These are phyloP conservation scores for Galagoides demidoff DNA, from an alignment of 2,797 vertebrate genomes.

Conservation along the genomic window DNA sequence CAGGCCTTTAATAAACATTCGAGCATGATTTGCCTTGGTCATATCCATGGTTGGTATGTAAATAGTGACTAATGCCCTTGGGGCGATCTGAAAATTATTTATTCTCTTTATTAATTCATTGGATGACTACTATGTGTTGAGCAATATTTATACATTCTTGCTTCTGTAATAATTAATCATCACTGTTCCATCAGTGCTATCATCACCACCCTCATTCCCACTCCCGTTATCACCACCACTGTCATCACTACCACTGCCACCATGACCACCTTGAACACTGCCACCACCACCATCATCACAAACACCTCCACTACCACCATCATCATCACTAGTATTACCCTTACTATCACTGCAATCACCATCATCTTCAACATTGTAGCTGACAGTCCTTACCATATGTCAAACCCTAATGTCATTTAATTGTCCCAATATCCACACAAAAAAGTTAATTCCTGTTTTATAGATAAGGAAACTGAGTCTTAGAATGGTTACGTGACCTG, in stretches of 20 bases:
- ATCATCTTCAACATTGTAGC: background rate
- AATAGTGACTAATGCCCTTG: background rate
- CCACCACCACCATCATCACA: too few species aligned
- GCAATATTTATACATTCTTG: background rate
- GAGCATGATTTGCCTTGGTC: background rate
- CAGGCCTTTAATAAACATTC: background rate
- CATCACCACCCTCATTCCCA: background rate
- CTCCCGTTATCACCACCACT: background rate
- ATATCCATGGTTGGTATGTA: background rate
- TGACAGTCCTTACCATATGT: background rate
- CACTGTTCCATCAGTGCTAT: background rate
- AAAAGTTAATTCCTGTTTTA: background rate
- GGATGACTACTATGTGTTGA: background rate
- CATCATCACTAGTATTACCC: background rate
- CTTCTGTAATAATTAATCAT: constrained; percentile 3
- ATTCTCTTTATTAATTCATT: background rate
- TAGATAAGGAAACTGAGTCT: background rate
- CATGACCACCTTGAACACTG: too few species aligned
- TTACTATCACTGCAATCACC: background rate
- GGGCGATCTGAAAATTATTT: background rate
- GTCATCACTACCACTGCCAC: background rate
- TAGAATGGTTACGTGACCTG: background rate
- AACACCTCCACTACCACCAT: background rate
- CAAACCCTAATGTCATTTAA: background rate
- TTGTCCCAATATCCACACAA: background rate